Percentiles rank a stretch among this genome's conserved stretches.
These are phyloP conservation scores for Sebastes vulpes DNA, from an alignment of 2,797 vertebrate genomes.

Conservation along the genomic window DNA sequence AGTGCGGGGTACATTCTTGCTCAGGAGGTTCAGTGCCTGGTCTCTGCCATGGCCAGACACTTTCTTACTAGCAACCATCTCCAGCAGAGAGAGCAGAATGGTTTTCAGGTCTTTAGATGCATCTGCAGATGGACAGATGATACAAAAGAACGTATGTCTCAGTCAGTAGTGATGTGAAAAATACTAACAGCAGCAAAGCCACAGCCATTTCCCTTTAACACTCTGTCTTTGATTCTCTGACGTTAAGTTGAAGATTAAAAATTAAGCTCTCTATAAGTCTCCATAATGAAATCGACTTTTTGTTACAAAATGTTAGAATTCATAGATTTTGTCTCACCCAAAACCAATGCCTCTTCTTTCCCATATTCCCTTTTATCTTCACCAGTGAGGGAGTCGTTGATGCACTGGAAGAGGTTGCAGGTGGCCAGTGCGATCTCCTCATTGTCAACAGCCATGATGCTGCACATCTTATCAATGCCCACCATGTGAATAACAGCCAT, in stretches of 20 bases:
- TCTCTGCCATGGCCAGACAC: conserved; percentile 96
- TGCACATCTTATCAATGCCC: conserved; percentile 90
- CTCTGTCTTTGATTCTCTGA: background rate
- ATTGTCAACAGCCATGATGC: conserved; percentile 92
- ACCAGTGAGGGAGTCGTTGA: conserved; percentile 92
- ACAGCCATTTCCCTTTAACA: background rate
- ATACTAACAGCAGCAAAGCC: background rate
- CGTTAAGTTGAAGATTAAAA: background rate
- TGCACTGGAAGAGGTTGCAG: conserved; percentile 92
- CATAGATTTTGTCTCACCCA: conserved; percentile 83
- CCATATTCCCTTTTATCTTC: conserved; percentile 90
- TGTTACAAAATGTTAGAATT: background rate
- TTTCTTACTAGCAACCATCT: conserved; percentile 92
- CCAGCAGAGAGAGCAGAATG: conserved; percentile 90
- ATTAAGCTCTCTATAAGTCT: background rate
- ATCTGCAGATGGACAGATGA: conserved; percentile 81
- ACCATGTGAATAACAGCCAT: conserved; percentile 91
- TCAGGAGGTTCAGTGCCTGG: conserved; percentile 94
- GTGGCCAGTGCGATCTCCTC: conserved; percentile 92
- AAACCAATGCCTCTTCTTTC: conserved; percentile 93
- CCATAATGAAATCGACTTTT: background rate
- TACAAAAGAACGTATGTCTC: background rate
- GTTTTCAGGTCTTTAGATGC: conserved; percentile 91
- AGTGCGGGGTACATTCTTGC: conserved; percentile 93
- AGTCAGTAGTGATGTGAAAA: background rate